A percentile compares a stretch with the other conserved stretches of the same genome.
Evolutionary conservation across 2,113 vertebrate species (phyloP).

Genomic region (Myiopsitta monachus): DNA sequence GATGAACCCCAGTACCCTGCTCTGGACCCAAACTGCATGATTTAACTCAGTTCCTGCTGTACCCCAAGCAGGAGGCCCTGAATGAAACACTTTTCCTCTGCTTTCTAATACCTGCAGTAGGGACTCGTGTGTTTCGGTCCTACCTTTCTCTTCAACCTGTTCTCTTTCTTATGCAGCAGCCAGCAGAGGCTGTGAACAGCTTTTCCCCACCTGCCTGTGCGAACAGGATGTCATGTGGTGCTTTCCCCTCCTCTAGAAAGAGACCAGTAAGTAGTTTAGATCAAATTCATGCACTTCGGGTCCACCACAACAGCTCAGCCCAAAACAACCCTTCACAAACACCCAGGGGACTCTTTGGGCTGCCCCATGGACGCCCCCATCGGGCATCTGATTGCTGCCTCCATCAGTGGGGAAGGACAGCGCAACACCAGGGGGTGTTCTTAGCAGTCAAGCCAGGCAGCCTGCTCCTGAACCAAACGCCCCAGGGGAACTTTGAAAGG

Average conservation of each 20-base stretch:
- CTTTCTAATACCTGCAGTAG: not conserved
- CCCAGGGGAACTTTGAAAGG: not conserved
- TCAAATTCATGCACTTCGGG: rapidly evolving
- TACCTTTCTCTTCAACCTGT: not conserved
- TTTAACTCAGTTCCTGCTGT: rapidly evolving
- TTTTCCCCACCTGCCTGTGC: not conserved
- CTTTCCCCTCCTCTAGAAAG: not conserved
- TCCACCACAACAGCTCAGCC: not conserved
- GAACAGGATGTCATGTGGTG: not conserved
- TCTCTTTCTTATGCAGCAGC: not conserved
- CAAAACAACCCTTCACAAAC: not conserved
- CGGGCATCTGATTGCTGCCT: rapidly evolving
- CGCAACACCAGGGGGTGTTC: rapidly evolving
- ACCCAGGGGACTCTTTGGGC: rapidly evolving
- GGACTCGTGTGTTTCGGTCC: rapidly evolving
- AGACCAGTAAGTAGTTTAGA: not conserved
- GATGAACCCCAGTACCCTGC: not conserved
- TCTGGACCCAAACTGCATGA: not conserved
- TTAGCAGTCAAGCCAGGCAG: not conserved
- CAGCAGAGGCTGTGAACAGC: not conserved
- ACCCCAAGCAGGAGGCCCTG: not conserved
- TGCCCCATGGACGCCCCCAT: not conserved
- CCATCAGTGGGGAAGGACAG: not conserved
- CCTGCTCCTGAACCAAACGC: not conserved
- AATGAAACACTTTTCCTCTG: rapidly evolving